Conservation (phyloP, 2,113 vertebrate species). For the Fregetta grallaria region DNA sequence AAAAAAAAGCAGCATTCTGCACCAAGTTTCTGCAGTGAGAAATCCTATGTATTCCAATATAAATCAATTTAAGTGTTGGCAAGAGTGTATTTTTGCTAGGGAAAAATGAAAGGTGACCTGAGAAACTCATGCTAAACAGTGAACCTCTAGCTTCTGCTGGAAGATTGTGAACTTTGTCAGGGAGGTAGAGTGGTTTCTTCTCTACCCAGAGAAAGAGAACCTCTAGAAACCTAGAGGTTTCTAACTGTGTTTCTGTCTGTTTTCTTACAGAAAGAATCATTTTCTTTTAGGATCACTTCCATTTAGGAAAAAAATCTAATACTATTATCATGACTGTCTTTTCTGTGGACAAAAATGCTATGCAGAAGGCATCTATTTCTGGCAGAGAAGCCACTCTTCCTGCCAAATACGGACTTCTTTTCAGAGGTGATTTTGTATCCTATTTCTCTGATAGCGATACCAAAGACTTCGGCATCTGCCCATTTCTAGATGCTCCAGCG, state of each 20-base stretch:
- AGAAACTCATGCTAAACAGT: not conserved
- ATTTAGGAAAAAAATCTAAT: not conserved
- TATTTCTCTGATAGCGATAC: not conserved
- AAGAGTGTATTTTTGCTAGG: not conserved
- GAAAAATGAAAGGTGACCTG: not conserved
- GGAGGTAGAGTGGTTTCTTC: not conserved
- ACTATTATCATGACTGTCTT: not conserved
- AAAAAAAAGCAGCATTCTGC: not conserved
- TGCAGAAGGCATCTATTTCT: not conserved
- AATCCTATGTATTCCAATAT: not conserved
- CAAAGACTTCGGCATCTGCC: not conserved
- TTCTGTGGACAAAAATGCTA: not conserved
- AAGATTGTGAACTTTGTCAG: not conserved
- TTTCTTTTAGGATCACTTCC: not conserved
- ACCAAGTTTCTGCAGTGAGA: not conserved
- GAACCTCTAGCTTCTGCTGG: not conserved
- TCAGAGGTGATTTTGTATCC: not conserved
- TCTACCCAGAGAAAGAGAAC: not conserved
- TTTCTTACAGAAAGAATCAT: not conserved
- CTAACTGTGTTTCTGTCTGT: not conserved
- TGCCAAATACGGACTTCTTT: not conserved
- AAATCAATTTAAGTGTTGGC: not conserved
- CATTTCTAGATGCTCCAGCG: not conserved
- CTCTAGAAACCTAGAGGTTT: not conserved
- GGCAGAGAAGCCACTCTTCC: not conserved